Base-by-base conservation (phyloP, 2,888 invertebrate species). In the Oegoconia quadripuncta region DNA sequence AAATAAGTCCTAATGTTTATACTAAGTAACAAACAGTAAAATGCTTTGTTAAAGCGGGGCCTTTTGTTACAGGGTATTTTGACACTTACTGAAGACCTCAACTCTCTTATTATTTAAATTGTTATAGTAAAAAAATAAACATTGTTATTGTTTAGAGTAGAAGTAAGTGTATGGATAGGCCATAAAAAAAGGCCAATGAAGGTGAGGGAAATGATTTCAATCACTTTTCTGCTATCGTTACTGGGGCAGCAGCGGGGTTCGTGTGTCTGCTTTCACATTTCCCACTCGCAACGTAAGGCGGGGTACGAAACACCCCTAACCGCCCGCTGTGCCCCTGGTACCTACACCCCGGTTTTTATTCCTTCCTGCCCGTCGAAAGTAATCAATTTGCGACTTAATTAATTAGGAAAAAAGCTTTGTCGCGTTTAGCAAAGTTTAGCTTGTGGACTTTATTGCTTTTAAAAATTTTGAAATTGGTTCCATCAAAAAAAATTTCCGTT, bases 231-330 rank as follows among this genome's bases (percentile, higher is more conserved):
- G 72, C 69, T 40, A 55, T 39, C 64, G 40, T 64, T 84, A 84
- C 76, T 39, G 45, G 64, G 75, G 69, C 74, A 81, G 73, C 80
- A 75, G 79, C 82, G 77, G 83, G 84, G 83, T 82, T 83, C 84
- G 83, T 86, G 86, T 87, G 87, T 86, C 86, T 86, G 78, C 86
- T 84, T 86, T 78, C 86, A 87, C 87, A 87, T 87, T 86, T 82
- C 84, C 86, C 80, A 77, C 78, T 81, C 77, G 79, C 79, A 69
- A 72, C 76, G 82, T 76, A 78, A 76, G 81, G 80, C 73, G 74
- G 70, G 69, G 61, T 27, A 63, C 65, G 50, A 56, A 59, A 55
- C 68, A 70, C 78, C 27, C 26, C 26, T 8, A 8, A 15, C 35
- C 22, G 16, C 32, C 30, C 32, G 35, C 64, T 56, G 44, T 69